Base-by-base conservation (phyloP, 2,113 vertebrate genomes). In the Paratilapia polleni region DNA sequence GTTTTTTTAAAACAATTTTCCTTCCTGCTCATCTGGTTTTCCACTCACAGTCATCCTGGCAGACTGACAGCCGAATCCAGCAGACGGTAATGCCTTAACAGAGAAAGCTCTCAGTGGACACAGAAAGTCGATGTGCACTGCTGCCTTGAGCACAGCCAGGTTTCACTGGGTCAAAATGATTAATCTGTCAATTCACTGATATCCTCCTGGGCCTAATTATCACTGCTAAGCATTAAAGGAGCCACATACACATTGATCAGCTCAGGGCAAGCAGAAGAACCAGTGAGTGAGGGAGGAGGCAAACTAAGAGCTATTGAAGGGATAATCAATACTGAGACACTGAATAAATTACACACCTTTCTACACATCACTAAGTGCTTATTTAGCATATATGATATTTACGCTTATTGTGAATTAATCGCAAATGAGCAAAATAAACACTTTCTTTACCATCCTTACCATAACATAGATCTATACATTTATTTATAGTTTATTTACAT, bases 131-230 rank as follows among this genome's bases (percentile, higher is more conserved):
- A 90, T 84, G 80, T 81, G 78, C 3, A 0, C 70, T 12, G 66
- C 78, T 52, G 79, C 79, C 82, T 80, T 49, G 70, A 83, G 88
- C 82, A 14, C 63, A 78, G 85, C 79, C 79, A 74, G 64, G 56
- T 88, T 80, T 85, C 87, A 78, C 62, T 73, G 80, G 86, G 86
- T 91, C 85, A 88, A 87, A 92, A 88, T 83, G 84, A 92, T 89
- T 87, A 78, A 87, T 87, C 89, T 83, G 87, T 87, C 88, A 81
- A 86, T 90, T 81, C 82, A 63, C 66, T 36, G 88, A 85, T 84
- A 84, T 86, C 88, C 89, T 86, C 90, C 13, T 6, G 80, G 86
- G 85, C 58, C 76, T 87, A 81, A 84, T 90, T 92, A 92, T 83
- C 81, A 70, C 80, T 61, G 78, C 68, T 78, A 57, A 87, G 66